Percentiles rank a stretch among this genome's conserved stretches.
Conservation (phyloP, 2,888 invertebrate genomes). For the Noctua janthina region DNA sequence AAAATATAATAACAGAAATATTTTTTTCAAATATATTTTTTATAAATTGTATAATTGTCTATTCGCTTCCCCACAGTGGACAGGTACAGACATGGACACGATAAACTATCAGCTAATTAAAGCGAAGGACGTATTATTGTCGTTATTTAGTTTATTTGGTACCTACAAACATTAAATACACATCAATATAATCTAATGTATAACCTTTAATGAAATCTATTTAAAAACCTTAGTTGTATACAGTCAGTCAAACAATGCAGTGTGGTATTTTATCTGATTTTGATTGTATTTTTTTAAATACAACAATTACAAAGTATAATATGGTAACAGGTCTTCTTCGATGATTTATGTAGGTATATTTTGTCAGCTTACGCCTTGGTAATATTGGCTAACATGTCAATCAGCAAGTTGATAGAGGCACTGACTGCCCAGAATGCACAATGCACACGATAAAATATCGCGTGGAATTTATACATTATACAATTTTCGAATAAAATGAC, state of each 20-base stretch:
- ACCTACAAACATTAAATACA: slow-evolving; percentile 71
- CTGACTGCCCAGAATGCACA: neutral
- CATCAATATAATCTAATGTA: slow-evolving; percentile 59
- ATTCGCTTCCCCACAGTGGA: slow-evolving; percentile 70
- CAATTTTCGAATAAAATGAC: neutral
- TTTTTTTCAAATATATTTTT: neutral
- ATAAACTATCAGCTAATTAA: slow-evolving; percentile 84
- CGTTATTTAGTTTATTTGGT: slow-evolving; percentile 81
- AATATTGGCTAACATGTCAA: neutral
- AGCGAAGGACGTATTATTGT: slow-evolving; percentile 90
- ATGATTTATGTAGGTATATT: neutral
- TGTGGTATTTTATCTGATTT: neutral
- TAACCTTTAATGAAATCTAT: slow-evolving; percentile 28
- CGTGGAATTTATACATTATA: neutral
- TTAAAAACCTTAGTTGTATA: neutral
- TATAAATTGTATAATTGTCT: slow-evolving; percentile 46
- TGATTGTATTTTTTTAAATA: neutral
- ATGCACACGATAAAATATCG: neutral
- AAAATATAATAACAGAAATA: neutral
- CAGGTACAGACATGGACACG: slow-evolving; percentile 71
- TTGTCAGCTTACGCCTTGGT: neutral
- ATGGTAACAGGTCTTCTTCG: neutral
- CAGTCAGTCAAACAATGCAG: slow-evolving; percentile 28
- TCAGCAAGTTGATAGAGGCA: neutral
- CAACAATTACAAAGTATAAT: neutral